Evolutionary conservation across 53 echinoderm and acorn worm species (phyloP).

Genomic region (Hippasteria phrygiana): DNA sequence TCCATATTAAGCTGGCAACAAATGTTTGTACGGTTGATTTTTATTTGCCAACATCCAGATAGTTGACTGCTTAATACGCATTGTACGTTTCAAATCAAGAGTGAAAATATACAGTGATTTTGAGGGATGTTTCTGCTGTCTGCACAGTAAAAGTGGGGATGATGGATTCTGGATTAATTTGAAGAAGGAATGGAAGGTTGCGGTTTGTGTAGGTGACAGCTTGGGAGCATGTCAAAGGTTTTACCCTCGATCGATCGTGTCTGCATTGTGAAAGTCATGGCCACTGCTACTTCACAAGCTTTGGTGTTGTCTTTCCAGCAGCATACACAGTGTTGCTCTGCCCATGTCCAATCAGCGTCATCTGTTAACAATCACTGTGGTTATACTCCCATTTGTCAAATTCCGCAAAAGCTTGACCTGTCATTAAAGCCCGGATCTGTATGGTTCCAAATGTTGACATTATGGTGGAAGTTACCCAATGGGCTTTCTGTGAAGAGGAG

Average conservation of each 20-base stretch:
- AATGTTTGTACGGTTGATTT: too few relatives aligned
- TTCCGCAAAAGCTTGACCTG: conserved; percentile 46
- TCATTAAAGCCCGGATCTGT: conserved; percentile 31
- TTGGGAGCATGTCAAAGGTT: neutral
- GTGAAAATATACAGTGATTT: too few relatives aligned
- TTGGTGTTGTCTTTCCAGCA: neutral
- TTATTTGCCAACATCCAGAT: too few relatives aligned
- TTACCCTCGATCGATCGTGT: neutral
- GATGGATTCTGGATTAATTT: neutral
- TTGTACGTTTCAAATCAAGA: too few relatives aligned
- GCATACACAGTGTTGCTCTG: neutral
- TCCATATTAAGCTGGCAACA: too few relatives aligned
- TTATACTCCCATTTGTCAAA: conserved; percentile 11
- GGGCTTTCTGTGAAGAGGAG: neutral
- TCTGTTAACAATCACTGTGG: conserved; percentile 45
- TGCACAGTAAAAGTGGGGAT: too few relatives aligned
- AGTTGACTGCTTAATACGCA: too few relatives aligned
- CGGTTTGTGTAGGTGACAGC: conserved; percentile 29
- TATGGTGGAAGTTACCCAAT: neutral
- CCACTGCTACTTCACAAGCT: neutral
- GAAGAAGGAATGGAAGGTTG: neutral
- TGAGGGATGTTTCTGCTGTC: too few relatives aligned
- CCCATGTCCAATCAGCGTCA: conserved; percentile 6
- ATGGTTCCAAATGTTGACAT: conserved; percentile 21
- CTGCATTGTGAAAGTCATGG: conserved; percentile 10